Evolutionary conservation across 2,888 invertebrate genomes (phyloP).

Genomic region (Apodemia mormo): DNA sequence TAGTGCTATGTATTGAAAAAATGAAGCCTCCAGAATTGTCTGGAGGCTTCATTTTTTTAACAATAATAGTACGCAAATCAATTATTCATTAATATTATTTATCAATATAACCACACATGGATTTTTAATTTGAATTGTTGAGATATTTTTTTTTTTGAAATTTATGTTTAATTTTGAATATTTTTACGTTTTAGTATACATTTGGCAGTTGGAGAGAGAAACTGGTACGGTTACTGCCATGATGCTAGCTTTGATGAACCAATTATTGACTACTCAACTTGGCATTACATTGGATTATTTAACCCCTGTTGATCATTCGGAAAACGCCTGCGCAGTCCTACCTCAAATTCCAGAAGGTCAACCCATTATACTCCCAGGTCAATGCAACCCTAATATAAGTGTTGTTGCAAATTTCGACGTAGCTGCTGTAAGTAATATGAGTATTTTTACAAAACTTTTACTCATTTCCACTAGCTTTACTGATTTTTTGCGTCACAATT

Average conservation of each 20-base stretch:
- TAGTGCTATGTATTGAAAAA: too few species aligned
- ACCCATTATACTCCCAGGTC: slow-evolving; percentile 57
- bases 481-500: too few species aligned
- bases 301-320: slow-evolving; percentile 46
- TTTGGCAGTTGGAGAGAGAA: slow-evolving; percentile 57
- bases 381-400: slow-evolving; percentile 50
- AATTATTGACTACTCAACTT: slow-evolving; percentile 40
- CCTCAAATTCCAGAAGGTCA: slow-evolving; percentile 53
- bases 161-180: not conserved
- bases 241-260: slow-evolving; percentile 45
- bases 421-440: slow-evolving; percentile 42
- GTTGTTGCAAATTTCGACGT: slow-evolving; percentile 54
- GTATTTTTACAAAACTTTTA: not conserved
- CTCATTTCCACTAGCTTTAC: too few species aligned
- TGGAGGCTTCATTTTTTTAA: too few species aligned
- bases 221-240: slow-evolving; percentile 38
- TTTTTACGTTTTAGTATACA: slow-evolving; percentile 50
- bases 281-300: slow-evolving; percentile 44
- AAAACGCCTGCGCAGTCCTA: slow-evolving; percentile 50
- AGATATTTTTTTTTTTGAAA: not conserved
- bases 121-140: too few species aligned
- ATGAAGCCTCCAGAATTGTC: too few species aligned
- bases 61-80: too few species aligned
- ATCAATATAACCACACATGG: too few species aligned
- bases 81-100: too few species aligned